Evolutionary conservation across 2,113 vertebrate genomes (phyloP), one percentile per base, ranked within the genome.

Genomic region (Furnarius figulus): DNA sequence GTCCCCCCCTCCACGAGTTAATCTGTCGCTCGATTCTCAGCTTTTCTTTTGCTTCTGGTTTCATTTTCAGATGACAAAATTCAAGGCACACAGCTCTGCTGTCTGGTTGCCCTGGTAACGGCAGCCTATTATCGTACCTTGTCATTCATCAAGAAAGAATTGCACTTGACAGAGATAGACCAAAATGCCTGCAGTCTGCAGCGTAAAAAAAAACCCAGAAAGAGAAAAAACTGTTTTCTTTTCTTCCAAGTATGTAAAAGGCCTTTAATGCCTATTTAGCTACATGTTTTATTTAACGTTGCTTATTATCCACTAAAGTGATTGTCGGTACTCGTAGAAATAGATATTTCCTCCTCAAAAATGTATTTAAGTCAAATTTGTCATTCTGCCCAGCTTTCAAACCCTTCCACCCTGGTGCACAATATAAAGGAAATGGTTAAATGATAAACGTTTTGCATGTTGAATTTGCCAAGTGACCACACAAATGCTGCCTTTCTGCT

Each of bases 101-200:
- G 99, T 99, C 99, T 99, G 98, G 99, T 99, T 99, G 98, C 99
- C 98, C 99, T 99, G 98, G 99, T 70, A 99, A 99, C 99, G 97
- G 97, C 97, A 98, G 98, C 98, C 99, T 98, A 99, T 99, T 99
- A 99, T 99, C 98, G 97, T 98, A 99, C 99, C 98, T 99, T 99
- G 99, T 99, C 98, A 99, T 99, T 99, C 99, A 99, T 99, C 98
- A 99, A 99, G 98, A 99, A 99, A 98, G 98, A 98, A 99, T 98
- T 98, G 98, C 97, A 98, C 98, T 98, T 99, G 99, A 99, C 97
- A 98, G 98, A 98, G 98, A 96, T 96, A 98, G 97, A 98, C 97
- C 97, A 96, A 98, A 98, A 98, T 97, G 98, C 98, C 98, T 98
- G 97, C 97, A 98, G 98, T 98, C 97, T 97, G 97, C 97, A 86